A percentile compares a stretch with the other conserved stretches of the same genome.
phyloP scores from a whole-genome alignment of 2,888 invertebrate genomes.

The Agrochola circellaris region DNA sequence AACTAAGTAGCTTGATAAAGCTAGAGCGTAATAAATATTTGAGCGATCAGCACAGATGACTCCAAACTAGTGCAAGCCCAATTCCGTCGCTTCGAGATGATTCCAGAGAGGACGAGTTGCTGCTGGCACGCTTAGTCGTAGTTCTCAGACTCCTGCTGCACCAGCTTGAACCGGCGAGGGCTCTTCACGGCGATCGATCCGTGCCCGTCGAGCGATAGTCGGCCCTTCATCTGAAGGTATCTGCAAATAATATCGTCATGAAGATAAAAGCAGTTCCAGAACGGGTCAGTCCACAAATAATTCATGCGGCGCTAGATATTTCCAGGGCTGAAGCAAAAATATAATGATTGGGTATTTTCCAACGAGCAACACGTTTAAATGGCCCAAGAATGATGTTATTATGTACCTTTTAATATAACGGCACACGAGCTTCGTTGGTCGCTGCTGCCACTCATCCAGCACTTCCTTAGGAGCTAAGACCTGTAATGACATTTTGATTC shows the following conservation, averaged over 20 bases:
- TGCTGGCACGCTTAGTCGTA: slow-evolving; percentile 92
- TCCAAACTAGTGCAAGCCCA: slow-evolving; percentile 51
- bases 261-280: not conserved
- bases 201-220: slow-evolving; percentile 93
- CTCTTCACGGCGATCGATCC: slow-evolving; percentile 96
- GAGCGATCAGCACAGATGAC: slow-evolving; percentile 64
- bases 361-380: not conserved
- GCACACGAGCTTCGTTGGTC: slow-evolving; percentile 96
- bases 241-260: slow-evolving; percentile 65
- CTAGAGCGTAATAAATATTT: slow-evolving; percentile 52
- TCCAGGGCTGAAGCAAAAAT: not conserved
- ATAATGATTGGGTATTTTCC: not conserved
- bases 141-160: slow-evolving; percentile 97
- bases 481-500: slow-evolving; percentile 83
- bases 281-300: not conserved
- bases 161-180: slow-evolving; percentile 96
- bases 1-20: slow-evolving; percentile 34
- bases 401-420: slow-evolving; percentile 94
- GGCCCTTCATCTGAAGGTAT: slow-evolving; percentile 94
- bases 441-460: slow-evolving; percentile 96
- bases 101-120: slow-evolving; percentile 16
- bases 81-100: slow-evolving; percentile 43
- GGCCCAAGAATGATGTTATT: slow-evolving; percentile 14
- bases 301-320: not conserved
- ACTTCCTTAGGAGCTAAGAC: slow-evolving; percentile 97